These are phyloP conservation scores for Cydia amplana DNA, from an alignment of 1,140 invertebrate species.

Conservation along the genomic window DNA sequence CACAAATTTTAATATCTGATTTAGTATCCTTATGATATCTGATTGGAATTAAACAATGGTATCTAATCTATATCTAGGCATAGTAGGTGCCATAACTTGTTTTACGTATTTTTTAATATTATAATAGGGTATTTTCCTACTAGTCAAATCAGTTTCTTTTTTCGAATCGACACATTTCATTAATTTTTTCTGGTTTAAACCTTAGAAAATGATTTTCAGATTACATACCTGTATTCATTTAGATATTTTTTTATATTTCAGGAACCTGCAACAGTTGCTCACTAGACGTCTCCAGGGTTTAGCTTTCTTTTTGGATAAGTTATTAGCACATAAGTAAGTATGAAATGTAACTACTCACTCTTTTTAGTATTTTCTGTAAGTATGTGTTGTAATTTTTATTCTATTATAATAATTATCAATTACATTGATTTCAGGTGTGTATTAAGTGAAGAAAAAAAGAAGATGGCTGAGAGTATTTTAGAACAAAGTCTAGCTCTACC, in stretches of 20 bases:
- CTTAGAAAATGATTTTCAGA: no score
- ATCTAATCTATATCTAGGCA: no score
- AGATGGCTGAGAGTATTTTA: slow-evolving; percentile 74
- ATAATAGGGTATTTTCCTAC: no score
- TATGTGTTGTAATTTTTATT: slow-evolving; percentile 15
- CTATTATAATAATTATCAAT: slow-evolving; percentile 16
- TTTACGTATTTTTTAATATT: no score
- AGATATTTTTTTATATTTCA: slow-evolving; percentile 48
- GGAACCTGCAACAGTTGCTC: slow-evolving; percentile 79
- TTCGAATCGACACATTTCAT: no score
- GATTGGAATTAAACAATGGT: no score
- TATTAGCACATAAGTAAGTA: slow-evolving; percentile 83
- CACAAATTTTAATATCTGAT: no score
- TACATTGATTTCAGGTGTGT: slow-evolving; percentile 64
- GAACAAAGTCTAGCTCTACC: slow-evolving; percentile 76
- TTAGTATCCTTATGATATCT: no score
- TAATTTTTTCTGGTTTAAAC: no score
- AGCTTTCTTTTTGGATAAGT: slow-evolving; percentile 85
- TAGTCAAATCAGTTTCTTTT: no score
- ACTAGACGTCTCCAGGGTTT: slow-evolving; percentile 85
- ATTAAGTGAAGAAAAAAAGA: slow-evolving; percentile 75
- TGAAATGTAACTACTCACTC: neutral
- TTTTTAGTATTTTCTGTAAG: neutral
- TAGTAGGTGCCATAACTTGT: no score
- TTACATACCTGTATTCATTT: slow-evolving; percentile 32